Base-by-base conservation (phyloP, 2,888 invertebrate genomes). In the Seladonia tumulorum region DNA sequence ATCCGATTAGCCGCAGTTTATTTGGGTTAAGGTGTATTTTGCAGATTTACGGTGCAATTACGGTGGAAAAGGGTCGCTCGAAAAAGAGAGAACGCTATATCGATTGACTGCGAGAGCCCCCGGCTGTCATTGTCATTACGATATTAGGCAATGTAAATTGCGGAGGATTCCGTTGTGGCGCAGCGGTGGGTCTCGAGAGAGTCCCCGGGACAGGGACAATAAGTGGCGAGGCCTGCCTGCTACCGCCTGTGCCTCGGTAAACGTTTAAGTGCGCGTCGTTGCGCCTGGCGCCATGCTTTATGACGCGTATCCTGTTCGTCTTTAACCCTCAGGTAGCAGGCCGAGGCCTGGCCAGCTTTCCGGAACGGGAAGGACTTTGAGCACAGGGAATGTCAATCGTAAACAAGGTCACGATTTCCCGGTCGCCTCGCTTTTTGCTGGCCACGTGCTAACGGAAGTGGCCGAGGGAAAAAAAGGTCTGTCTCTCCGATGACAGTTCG, bases 201-300 rank as follows among this genome's bases (percentile, higher is more conserved):
- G 49, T 53, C 22, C 53, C 3, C 22, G 53, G 53, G 53, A 53
- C 53, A 53, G 8, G 53, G 53, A 49, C 49, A 70, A 79, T 78
- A 79, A 87, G 73, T 68, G 35, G 22, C n/a, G 74, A 25, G 39
- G 68, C 57, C 79, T 74, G 68, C 57, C 79, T 74, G 82, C 80
- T 81, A 72, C 79, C 70, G 71, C 22, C 82, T 45, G 74, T 70
- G 53, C 75, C 76, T 81, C 83, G 45, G 77, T 87, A 81, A 87
- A 88, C 68, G 81, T 87, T 85, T 87, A 86, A 87, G 83, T 85
- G 86, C 84, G 81, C 83, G 63, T 90, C 91, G 87, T 87, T 85
- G 79, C 79, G 79, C 74, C 86, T 90, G 91, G 91, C 91, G 90
- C 90, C 91, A 91, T 82, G 86, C 86, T 91, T 91, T 91, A 91